A percentile compares a stretch with the other conserved stretches of the same genome.
phyloP scores from a whole-genome alignment of 2,888 invertebrate genomes.

The Eupithecia pulchellata region DNA sequence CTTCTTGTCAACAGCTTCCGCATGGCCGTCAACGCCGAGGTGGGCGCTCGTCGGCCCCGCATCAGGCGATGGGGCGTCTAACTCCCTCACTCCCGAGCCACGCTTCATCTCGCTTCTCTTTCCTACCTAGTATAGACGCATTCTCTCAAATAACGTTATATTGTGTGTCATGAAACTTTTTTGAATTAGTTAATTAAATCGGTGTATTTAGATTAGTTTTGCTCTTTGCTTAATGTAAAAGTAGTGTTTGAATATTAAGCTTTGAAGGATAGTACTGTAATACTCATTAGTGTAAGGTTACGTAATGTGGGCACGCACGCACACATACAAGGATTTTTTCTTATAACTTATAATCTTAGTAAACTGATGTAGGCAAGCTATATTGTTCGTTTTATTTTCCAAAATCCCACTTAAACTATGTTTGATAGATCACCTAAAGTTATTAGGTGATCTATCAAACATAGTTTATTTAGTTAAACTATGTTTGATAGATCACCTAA shows the following conservation, averaged over 20 bases:
- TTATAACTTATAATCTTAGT: constrained; percentile 43
- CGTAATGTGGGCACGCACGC: constrained; percentile 68
- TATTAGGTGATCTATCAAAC: no score
- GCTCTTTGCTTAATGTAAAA: constrained; percentile 43
- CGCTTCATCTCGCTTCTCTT: constrained; percentile 7
- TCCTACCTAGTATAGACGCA: constrained; percentile 1
- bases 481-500: no score
- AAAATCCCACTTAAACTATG: not conserved
- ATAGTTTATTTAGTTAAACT: no score
- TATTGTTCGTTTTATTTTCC: constrained; percentile 45
- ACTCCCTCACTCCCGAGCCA: not conserved
- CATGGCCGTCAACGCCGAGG: not conserved
- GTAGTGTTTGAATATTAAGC: constrained; percentile 60
- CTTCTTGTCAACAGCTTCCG: not conserved
- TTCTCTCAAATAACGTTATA: constrained; percentile 40
- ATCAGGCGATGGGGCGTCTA: not conserved
- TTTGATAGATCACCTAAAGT: no score
- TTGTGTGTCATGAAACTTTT: constrained; percentile 42
- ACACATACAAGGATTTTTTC: constrained; percentile 59
- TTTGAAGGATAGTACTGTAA: constrained; percentile 74
- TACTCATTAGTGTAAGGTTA: constrained; percentile 75
- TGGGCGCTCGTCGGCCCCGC: not conserved
- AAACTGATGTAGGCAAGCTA: constrained; percentile 50
- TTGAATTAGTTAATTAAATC: constrained; percentile 42
- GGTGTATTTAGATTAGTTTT: constrained; percentile 42